Base-by-base conservation (phyloP, 2,888 invertebrate species). In the Diadromus collaris region DNA sequence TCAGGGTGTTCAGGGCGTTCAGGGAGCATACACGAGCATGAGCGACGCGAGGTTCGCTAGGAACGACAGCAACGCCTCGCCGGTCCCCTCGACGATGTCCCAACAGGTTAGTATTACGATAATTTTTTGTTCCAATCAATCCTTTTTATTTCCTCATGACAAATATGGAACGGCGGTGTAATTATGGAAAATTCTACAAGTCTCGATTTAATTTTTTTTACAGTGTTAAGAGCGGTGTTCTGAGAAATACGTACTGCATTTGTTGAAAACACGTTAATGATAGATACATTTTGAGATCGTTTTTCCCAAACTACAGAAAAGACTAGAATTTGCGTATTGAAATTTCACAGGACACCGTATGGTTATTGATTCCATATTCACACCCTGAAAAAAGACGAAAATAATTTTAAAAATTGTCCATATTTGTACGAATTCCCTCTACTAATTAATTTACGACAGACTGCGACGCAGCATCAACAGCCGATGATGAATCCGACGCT, bases 1-100 rank as follows among this genome's bases (percentile, higher is more conserved):
- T 65, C 90, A 90, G 82, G 88, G 89, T 76, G 89, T 89, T 24
- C 90, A 90, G 77, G 90, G 90, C 44, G 90, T 90, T 54, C 90
- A 90, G 75, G 90, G 90, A 83, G 94, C 94, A 75, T 95, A 95
- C 91, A 94, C 94, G 85, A 92, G 92, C 88, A 94, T 95, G 92
- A 94, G 94, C 86, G 95, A 95, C 90, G 94, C 93, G 79, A 92
- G 95, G 87, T 95, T 94, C 90, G 92, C 95, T 80, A 93, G 95
- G 88, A 94, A 95, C 84, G 96, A 96, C 91, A 95, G 95, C 92
- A 96, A 95, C 90, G 95, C 96, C 85, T 95, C 96, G 83, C 96
- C 96, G 61, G 95, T 96, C 84, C 95, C 95, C 74, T 95, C 95
- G 83, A 95, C 95, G 84, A 92, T 95, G 90, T 94, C 95, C 67